These are phyloP conservation scores for Helicoverpa zea DNA, from an alignment of 1,140 invertebrate genomes.

Conservation along the genomic window DNA sequence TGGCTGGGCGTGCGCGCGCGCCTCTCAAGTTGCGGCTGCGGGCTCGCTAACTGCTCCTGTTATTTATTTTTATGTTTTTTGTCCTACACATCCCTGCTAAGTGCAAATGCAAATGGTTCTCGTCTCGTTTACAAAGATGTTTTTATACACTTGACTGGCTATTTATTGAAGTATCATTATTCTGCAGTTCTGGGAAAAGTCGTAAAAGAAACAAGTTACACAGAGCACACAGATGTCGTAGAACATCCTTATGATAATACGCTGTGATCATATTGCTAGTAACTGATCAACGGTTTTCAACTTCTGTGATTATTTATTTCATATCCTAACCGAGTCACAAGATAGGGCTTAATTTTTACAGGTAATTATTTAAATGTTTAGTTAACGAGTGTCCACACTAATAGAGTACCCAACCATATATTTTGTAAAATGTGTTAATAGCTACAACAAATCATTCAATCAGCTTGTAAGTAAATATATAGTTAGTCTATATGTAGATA, in stretches of 20 bases:
- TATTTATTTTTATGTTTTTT: slow-evolving; percentile 74
- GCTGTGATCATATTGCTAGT: background rate
- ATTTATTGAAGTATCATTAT: slow-evolving; percentile 72
- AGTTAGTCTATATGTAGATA: too few species aligned
- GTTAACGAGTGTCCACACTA: too few species aligned
- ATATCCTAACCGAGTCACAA: background rate
- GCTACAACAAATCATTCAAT: too few species aligned
- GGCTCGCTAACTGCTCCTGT: slow-evolving; percentile 66
- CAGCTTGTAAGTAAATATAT: too few species aligned
- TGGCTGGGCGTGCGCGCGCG: slow-evolving; percentile 46
- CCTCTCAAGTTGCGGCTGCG: slow-evolving; percentile 55
- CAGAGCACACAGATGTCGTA: slow-evolving; percentile 21
- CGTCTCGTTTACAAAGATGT: slow-evolving; percentile 78
- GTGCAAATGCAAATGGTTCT: slow-evolving; percentile 80
- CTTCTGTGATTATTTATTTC: background rate
- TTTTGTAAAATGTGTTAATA: too few species aligned
- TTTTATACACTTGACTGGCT: slow-evolving; percentile 74
- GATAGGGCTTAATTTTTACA: too few species aligned
- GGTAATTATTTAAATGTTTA: too few species aligned
- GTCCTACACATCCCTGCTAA: slow-evolving; percentile 69
- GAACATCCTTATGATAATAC: background rate
- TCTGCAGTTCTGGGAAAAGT: slow-evolving; percentile 59
- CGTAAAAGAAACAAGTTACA: slow-evolving; percentile 39
- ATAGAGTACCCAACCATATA: too few species aligned
- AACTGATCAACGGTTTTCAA: slow-evolving; percentile 9